Evolutionary conservation across 1,140 invertebrate genomes (phyloP).

Genomic region (Ptiloglossa arizonensis): DNA sequence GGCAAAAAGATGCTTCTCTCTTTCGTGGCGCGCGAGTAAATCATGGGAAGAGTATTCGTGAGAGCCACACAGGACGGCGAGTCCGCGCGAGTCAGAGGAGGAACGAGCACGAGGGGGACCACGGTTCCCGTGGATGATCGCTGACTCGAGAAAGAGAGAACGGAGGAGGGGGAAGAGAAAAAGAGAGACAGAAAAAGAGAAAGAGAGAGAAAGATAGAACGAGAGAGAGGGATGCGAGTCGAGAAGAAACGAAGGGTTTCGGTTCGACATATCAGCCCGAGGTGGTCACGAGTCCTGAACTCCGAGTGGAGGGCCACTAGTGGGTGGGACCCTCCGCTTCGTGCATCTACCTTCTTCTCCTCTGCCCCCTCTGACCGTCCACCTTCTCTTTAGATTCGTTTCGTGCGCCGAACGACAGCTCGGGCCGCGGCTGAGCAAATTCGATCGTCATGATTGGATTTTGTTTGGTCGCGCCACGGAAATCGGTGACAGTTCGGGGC

Average conservation of each 20-base stretch:
- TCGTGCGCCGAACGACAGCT: conserved; percentile 51
- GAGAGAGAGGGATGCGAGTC: conserved; percentile 64
- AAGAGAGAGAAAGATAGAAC: conserved; percentile 20
- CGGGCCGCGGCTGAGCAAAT: conserved; percentile 35
- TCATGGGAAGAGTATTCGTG: conserved; percentile 79
- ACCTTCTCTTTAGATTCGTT: conserved; percentile 27
- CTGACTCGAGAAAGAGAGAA: conserved; percentile 35
- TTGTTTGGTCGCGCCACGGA: conserved; percentile 17
- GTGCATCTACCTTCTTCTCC: conserved; percentile 65
- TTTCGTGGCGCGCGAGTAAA: conserved; percentile 73
- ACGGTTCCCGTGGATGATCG: conserved; percentile 62
- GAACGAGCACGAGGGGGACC: conserved; percentile 34
- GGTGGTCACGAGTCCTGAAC: conserved; percentile 79
- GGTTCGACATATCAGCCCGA: conserved; percentile 81
- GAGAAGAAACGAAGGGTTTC: conserved; percentile 73
- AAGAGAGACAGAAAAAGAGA: conserved; percentile 33
- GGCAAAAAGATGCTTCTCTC: conserved; percentile 53
- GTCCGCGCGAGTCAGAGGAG: conserved; percentile 39
- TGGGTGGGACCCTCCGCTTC: conserved; percentile 79
- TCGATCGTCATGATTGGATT: conserved; percentile 30
- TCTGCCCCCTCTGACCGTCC: conserved; percentile 34
- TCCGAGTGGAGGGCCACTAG: conserved; percentile 69
- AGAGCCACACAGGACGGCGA: conserved; percentile 67
- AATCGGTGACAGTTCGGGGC: conserved; percentile 38
- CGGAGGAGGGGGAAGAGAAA: too few species aligned